Conservation (phyloP, 1,140 invertebrate genomes). For the Elymnias hypermnestra region DNA sequence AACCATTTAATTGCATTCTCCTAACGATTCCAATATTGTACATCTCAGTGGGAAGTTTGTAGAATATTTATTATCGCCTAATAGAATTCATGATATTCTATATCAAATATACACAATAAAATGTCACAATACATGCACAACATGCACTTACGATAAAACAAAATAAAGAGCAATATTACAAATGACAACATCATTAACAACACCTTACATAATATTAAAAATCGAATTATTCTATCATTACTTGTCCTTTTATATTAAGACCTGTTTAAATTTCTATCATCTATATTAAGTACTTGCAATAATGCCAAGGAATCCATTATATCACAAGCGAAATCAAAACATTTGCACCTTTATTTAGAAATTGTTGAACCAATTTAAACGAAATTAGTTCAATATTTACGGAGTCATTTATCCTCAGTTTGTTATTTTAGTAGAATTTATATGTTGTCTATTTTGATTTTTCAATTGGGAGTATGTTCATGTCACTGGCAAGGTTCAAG, state of each 20-base stretch:
- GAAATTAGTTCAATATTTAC: not conserved
- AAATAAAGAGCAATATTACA: constrained; percentile 16
- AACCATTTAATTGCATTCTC: no score
- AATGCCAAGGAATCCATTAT: constrained; percentile 17
- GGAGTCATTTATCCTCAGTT: no score
- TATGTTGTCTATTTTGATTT: no score
- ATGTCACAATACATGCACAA: not conserved
- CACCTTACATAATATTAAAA: constrained; percentile 17
- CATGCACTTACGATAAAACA: constrained; percentile 14
- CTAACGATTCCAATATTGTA: no score
- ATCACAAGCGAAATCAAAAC: constrained; percentile 16
- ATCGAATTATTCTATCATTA: constrained; percentile 17
- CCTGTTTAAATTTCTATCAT: constrained; percentile 14
- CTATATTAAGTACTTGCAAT: constrained; percentile 18
- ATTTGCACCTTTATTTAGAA: not conserved
- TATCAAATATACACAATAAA: not conserved
- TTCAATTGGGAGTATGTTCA: no score
- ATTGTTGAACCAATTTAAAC: not conserved
- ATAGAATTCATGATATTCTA: no score
- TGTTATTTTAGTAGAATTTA: no score
- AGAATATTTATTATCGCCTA: not conserved
- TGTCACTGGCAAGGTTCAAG: no score
- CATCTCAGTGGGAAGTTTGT: no score
- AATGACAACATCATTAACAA: constrained; percentile 22
- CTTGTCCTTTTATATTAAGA: constrained; percentile 3